Evolutionary conservation across 2,888 invertebrate genomes (phyloP).

Genomic region (Glaucopsyche alexis): DNA sequence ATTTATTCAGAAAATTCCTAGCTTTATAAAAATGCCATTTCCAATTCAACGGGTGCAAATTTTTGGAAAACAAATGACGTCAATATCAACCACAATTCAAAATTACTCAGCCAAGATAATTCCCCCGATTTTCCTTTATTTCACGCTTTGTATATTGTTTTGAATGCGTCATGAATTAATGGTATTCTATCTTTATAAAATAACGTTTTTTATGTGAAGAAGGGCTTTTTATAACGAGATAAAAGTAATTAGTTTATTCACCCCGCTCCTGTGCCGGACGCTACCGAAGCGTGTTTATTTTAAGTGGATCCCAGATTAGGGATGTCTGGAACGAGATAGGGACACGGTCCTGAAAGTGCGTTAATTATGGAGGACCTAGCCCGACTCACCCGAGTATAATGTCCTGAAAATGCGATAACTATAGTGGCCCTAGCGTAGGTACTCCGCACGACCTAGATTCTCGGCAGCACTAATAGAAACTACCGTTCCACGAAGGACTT

Average conservation of each 20-base stretch:
- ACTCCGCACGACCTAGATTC: constrained; percentile 54
- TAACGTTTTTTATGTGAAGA: neutral
- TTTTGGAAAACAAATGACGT: neutral
- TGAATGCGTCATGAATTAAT: neutral
- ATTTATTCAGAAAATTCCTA: too few species aligned
- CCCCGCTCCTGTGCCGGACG: constrained; percentile 39
- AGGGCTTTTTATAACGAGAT: constrained; percentile 34
- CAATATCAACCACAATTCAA: neutral
- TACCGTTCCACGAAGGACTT: constrained; percentile 36
- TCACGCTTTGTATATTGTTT: neutral
- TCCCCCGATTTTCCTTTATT: neutral
- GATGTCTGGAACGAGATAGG: constrained; percentile 37
- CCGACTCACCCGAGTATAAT: constrained; percentile 21
- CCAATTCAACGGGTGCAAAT: neutral
- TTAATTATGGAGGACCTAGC: constrained; percentile 28
- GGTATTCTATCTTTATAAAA: neutral
- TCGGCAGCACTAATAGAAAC: constrained; percentile 38
- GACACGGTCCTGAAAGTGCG: constrained; percentile 1
- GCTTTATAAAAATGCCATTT: too few species aligned
- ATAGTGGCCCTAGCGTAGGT: constrained; percentile 31
- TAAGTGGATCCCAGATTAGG: constrained; percentile 40
- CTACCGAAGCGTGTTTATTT: constrained; percentile 39
- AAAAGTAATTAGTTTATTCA: constrained; percentile 41
- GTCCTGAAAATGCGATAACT: neutral
- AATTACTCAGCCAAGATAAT: neutral